A percentile compares a stretch with the other conserved stretches of the same genome.
These are phyloP conservation scores for Plecotus auritus DNA, from an alignment of 2,113 vertebrate genomes.

Conservation along the genomic window DNA sequence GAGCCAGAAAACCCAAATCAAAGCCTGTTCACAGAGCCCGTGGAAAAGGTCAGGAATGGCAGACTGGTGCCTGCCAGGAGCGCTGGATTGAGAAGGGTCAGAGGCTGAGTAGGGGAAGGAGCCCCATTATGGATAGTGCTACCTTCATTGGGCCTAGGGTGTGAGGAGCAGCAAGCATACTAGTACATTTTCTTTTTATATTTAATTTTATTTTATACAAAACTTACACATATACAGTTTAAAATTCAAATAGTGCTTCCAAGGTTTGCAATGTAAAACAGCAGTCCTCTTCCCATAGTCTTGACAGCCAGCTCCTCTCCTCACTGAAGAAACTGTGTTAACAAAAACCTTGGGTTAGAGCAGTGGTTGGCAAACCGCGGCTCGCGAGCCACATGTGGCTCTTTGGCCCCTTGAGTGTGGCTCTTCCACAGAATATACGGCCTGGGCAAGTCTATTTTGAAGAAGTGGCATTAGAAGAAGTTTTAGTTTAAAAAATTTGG, in stretches of 20 bases:
- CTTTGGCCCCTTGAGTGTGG: too few species aligned
- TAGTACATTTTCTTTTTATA: background rate
- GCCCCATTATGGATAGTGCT: fast-evolving
- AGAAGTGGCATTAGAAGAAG: too few species aligned
- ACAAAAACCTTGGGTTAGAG: background rate
- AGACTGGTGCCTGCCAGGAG: background rate
- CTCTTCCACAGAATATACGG: too few species aligned
- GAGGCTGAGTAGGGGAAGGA: background rate
- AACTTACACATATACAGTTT: background rate
- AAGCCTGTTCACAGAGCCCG: background rate
- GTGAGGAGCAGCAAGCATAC: too few species aligned
- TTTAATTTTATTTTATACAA: background rate
- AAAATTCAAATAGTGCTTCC: background rate
- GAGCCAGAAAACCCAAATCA: background rate
- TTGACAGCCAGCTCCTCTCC: background rate
- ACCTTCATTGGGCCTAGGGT: background rate
- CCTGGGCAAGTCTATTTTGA: too few species aligned
- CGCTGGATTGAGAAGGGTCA: fast-evolving
- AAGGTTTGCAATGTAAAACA: background rate
- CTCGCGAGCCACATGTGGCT: too few species aligned
- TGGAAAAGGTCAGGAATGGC: background rate
- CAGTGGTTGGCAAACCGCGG: too few species aligned
- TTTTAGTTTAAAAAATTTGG: too few species aligned
- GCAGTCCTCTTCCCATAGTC: background rate
- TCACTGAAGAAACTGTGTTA: background rate